phyloP scores from a whole-genome alignment of 2,113 vertebrate genomes.

The Alosa alosa region DNA sequence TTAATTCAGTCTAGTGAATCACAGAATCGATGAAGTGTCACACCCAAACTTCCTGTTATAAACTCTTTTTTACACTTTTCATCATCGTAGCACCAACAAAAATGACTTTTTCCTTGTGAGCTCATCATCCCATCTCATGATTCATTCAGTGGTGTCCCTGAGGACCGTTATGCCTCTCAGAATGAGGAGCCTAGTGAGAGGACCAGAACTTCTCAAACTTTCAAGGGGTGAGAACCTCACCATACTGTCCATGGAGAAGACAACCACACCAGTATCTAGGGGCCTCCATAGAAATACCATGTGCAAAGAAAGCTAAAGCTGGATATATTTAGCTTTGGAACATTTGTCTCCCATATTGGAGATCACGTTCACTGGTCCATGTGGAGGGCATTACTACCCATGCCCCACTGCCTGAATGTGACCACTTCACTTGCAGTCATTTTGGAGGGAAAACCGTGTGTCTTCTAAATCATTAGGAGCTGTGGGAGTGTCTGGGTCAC shows the following conservation, averaged over 20 bases:
- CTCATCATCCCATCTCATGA: slow-evolving; percentile 31
- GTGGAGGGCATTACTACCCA: neutral
- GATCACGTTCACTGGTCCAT: neutral
- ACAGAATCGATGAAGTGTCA: slow-evolving; percentile 35
- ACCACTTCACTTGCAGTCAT: neutral
- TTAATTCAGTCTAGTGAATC: slow-evolving; percentile 41
- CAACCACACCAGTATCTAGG: neutral
- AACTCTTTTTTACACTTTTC: slow-evolving; percentile 46
- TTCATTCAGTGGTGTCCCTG: slow-evolving; percentile 30
- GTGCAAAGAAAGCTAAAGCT: too few species aligned
- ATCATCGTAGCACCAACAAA: slow-evolving; percentile 45
- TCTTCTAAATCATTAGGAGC: neutral
- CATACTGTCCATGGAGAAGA: neutral
- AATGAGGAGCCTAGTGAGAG: neutral
- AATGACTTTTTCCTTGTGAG: slow-evolving; percentile 54
- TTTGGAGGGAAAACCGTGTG: neutral
- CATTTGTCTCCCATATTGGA: neutral
- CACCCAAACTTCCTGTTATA: slow-evolving; percentile 49
- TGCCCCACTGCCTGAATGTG: neutral
- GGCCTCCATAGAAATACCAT: neutral
- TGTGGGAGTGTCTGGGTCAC: neutral
- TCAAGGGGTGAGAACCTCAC: neutral
- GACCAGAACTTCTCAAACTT: neutral
- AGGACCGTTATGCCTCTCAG: neutral
- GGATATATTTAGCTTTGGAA: neutral